Evolutionary conservation across 2,113 vertebrate genomes (phyloP), one percentile per base, ranked within the genome.

Genomic region (Eudyptes chrysolophus): DNA sequence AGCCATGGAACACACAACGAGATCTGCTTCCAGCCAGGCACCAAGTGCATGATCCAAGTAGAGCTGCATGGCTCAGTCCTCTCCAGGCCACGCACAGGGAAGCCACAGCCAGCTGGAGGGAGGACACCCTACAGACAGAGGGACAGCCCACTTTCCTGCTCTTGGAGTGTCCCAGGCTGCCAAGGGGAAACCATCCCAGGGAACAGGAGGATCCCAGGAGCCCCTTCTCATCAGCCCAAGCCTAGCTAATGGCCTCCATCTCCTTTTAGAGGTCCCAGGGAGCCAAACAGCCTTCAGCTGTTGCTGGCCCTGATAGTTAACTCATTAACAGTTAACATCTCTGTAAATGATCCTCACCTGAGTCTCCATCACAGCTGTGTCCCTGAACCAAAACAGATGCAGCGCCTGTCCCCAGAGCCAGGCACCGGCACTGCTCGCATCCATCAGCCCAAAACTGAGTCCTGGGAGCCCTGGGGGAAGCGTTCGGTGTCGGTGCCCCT

Each of bases 201-300:
- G 58, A 78, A 11, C 5, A 38, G 22, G 34, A 94, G 46, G 26
- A 17, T 8, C 24, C n/a, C 66, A 29, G 16, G 4, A 61, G 4
- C 0, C 14, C 11, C 24, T 25, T 5, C 27, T 7, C 78, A 58
- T 0, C 46, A 58, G 7, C 11, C 38, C 34, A 52, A 76, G 1
- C 13, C 7, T 2, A 13, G 0, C 1, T 2, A 1, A 1, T 2
- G 4, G 0, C 29, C 20, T 58, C 38, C 21, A 7, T 30, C 1
- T 61, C 71, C 51, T 77, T 90, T 90, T 64, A 44, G 86, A 94
- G 51, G 27, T 26, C 20, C 49, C 66, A 68, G 21, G 44, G 32
- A 89, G 81, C 9, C 1, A 0, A 79, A 5, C 7, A n/a, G 20
- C 38, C 36, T 52, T 22, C 10, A 57, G 40, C 19, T 54, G 25